Conservation (phyloP, 2,888 invertebrate species). For the Spodoptera littoralis region DNA sequence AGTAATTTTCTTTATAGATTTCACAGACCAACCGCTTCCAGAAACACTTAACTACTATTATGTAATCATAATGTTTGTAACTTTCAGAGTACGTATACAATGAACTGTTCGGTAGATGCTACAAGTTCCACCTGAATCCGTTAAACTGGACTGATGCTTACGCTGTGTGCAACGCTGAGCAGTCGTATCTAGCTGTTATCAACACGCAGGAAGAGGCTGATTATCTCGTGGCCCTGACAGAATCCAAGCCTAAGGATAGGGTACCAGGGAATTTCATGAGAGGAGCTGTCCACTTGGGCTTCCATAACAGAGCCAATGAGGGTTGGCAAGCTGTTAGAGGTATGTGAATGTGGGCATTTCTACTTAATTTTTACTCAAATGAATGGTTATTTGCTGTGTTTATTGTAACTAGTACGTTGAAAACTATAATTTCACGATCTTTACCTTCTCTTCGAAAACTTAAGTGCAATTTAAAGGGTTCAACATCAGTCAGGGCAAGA, state of each 20-base stretch:
- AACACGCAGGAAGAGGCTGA: constrained; percentile 59
- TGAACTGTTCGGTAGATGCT: constrained; percentile 67
- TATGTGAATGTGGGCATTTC: constrained; percentile 23
- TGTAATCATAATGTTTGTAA: background rate
- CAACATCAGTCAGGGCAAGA: too few relatives aligned
- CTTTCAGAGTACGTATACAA: constrained; percentile 72
- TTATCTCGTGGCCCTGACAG: constrained; percentile 32
- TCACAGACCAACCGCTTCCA: too few relatives aligned
- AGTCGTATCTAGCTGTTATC: constrained; percentile 73
- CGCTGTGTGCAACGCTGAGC: constrained; percentile 70
- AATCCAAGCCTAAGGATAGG: constrained; percentile 1
- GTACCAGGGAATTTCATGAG: constrained; percentile 9
- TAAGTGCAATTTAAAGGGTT: too few relatives aligned
- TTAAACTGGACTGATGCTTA: constrained; percentile 75
- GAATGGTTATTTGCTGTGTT: too few relatives aligned
- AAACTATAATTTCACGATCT: too few relatives aligned
- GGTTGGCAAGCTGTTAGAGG: constrained; percentile 72
- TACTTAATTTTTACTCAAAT: too few relatives aligned
- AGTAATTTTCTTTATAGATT: too few relatives aligned
- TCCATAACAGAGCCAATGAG: constrained; percentile 57
- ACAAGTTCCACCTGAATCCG: constrained; percentile 74
- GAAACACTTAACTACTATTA: too few relatives aligned
- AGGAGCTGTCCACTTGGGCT: constrained; percentile 61
- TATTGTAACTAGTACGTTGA: too few relatives aligned
- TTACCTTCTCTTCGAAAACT: too few relatives aligned